Evolutionary conservation across 2,797 vertebrate species (phyloP).

Genomic region (Onychomys leucogaster): DNA sequence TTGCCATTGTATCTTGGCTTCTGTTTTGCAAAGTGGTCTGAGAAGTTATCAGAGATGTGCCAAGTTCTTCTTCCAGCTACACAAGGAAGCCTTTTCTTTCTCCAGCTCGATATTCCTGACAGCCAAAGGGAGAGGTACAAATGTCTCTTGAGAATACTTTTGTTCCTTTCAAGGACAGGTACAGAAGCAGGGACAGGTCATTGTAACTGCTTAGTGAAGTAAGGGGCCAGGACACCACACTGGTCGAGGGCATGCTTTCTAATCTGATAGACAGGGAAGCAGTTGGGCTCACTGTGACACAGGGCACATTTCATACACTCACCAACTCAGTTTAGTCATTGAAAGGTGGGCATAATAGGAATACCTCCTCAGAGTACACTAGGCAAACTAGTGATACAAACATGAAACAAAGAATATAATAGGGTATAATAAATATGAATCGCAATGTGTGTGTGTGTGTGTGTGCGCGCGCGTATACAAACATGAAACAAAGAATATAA

Average conservation of each 20-base stretch:
- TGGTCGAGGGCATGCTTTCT: neutral
- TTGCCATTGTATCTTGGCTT: neutral
- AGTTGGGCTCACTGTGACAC: neutral
- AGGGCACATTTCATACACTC: neutral
- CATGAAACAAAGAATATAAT: neutral
- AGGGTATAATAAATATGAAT: neutral
- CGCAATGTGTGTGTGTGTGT: neutral
- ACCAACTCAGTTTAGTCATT: neutral
- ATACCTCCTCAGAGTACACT: neutral
- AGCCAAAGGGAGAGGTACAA: neutral
- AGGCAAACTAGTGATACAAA: constrained; percentile 1
- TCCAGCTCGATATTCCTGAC: neutral
- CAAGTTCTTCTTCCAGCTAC: neutral
- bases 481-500: neutral
- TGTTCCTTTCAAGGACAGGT: neutral
- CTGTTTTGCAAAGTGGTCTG: neutral
- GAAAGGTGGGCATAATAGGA: neutral
- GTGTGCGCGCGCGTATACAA: neutral
- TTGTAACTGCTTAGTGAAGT: neutral
- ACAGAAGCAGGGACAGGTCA: neutral
- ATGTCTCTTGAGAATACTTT: neutral
- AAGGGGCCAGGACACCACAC: neutral
- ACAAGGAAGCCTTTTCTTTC: neutral
- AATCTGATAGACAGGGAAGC: neutral
- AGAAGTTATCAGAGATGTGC: neutral